Percentiles rank a stretch among this genome's conserved stretches.
Conservation (phyloP, 2,888 invertebrate species). For the Octonoba sinensis region DNA sequence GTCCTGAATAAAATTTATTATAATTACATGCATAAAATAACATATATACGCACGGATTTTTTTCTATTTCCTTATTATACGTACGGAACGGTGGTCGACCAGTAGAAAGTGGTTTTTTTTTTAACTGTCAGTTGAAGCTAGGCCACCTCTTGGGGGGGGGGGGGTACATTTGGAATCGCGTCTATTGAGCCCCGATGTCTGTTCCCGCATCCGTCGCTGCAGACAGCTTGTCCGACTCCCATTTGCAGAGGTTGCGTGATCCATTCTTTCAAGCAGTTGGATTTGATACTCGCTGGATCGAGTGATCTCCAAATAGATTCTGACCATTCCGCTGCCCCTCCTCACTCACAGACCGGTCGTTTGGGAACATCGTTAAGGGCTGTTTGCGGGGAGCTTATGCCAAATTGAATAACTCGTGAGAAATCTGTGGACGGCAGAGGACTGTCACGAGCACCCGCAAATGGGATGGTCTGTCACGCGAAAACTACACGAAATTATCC, state of each 20-base stretch:
- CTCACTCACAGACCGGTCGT: conserved; percentile 31
- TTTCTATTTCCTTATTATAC: too few species aligned
- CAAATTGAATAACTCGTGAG: conserved; percentile 63
- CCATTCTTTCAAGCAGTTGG: conserved; percentile 4
- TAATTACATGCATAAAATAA: too few species aligned
- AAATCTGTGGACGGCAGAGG: conserved; percentile 55
- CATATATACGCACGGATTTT: too few species aligned
- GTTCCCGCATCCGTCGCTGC: neutral
- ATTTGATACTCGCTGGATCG: conserved; percentile 42
- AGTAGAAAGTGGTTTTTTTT: too few species aligned
- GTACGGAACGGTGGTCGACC: too few species aligned
- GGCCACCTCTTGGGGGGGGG: too few species aligned
- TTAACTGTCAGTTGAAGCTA: too few species aligned
- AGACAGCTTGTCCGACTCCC: neutral
- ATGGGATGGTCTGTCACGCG: conserved; percentile 46
- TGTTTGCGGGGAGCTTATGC: conserved; percentile 42
- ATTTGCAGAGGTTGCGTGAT: conserved; percentile 31
- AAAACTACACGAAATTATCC: conserved; percentile 33
- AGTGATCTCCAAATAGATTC: conserved; percentile 58
- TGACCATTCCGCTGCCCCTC: conserved; percentile 53
- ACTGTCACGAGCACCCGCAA: conserved; percentile 54
- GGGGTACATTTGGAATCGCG: too few species aligned
- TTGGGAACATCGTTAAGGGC: conserved; percentile 53
- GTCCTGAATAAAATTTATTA: too few species aligned
- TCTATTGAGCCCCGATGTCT: neutral